Evolutionary conservation across 2,113 vertebrate species (phyloP).

Genomic region (Synchiropus splendidus): DNA sequence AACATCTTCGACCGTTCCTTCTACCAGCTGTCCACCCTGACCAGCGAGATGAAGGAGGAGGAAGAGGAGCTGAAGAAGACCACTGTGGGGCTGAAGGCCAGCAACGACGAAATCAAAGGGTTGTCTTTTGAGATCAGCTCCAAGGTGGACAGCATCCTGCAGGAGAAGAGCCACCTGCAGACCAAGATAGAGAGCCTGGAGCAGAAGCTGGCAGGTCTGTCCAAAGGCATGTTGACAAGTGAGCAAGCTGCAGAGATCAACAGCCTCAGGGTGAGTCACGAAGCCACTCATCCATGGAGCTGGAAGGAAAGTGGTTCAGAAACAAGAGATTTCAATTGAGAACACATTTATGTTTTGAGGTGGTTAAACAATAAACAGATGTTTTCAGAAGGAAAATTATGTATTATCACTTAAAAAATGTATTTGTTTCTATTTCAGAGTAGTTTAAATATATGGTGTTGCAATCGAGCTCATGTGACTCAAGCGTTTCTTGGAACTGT

Average conservation of each 20-base stretch:
- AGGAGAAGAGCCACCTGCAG: slow-evolving; percentile 77
- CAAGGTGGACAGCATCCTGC: slow-evolving; percentile 78
- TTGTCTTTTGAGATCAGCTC: slow-evolving; percentile 76
- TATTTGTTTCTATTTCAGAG: too few species aligned
- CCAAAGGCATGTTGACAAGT: slow-evolving; percentile 48
- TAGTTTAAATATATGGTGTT: too few species aligned
- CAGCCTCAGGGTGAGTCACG: slow-evolving; percentile 77
- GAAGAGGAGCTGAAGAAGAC: slow-evolving; percentile 84
- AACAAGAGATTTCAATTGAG: too few species aligned
- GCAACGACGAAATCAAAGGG: slow-evolving; percentile 82
- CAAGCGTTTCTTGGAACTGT: too few species aligned
- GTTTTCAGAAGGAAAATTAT: too few species aligned
- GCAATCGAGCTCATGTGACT: too few species aligned
- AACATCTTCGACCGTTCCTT: slow-evolving; percentile 84
- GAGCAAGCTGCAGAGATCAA: slow-evolving; percentile 73
- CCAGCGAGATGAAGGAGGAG: slow-evolving; percentile 83
- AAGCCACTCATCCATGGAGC: too few species aligned
- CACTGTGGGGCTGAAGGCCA: slow-evolving; percentile 72
- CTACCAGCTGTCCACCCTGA: slow-evolving; percentile 74
- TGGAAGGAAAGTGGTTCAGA: too few species aligned
- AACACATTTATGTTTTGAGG: too few species aligned
- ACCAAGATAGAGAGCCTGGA: slow-evolving; percentile 78
- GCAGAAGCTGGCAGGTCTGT: slow-evolving; percentile 74
- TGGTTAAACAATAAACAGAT: too few species aligned
- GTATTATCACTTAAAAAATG: too few species aligned